phyloP scores from a whole-genome alignment of 2,888 invertebrate species.

The Drosophila nr. perissopoda region DNA sequence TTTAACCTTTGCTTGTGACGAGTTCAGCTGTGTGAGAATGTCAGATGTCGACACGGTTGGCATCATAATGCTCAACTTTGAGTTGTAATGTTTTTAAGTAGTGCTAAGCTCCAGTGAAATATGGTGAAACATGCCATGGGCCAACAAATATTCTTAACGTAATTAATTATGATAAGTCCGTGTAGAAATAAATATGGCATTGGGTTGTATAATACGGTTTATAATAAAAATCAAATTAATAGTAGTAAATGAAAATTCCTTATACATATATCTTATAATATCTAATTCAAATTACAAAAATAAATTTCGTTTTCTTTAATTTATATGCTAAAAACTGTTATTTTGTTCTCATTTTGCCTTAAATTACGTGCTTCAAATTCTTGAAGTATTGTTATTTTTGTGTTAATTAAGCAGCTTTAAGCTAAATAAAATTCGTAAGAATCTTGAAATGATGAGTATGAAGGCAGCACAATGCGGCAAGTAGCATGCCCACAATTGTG shows the following conservation, averaged over 20 bases:
- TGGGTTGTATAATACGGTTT: background rate
- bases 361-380: background rate
- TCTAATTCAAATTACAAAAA: no score
- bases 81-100: constrained; percentile 6
- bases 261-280: no score
- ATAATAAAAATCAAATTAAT: background rate
- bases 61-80: background rate
- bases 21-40: constrained; percentile 3
- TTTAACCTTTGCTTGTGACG: constrained; percentile 11
- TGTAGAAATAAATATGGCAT: background rate
- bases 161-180: background rate
- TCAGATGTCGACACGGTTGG: constrained; percentile 15
- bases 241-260: no score
- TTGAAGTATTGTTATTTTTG: background rate
- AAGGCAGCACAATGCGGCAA: constrained; percentile 39
- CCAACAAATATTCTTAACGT: background rate
- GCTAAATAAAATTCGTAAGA: background rate
- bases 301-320: rapidly evolving
- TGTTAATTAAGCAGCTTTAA: constrained; percentile 24
- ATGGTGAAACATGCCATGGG: background rate
- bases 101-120: constrained; percentile 14
- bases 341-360: background rate
- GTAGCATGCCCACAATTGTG: constrained; percentile 24
- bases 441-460: background rate
- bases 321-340: background rate